Evolutionary conservation across 2,797 vertebrate genomes (phyloP).

Genomic region (Lacerta viridis): DNA sequence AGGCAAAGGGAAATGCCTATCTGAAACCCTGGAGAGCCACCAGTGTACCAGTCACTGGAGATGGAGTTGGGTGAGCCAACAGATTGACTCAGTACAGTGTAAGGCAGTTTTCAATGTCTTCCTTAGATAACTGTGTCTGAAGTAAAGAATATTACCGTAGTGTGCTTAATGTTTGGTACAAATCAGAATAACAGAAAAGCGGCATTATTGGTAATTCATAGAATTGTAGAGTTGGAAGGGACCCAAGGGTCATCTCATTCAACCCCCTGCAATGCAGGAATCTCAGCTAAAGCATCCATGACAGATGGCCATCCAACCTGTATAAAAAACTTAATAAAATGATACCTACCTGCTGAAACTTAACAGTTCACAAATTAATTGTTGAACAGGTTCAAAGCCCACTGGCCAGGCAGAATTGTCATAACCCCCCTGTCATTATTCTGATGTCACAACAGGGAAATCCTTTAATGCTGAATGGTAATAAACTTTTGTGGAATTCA

Average conservation of each 20-base stretch:
- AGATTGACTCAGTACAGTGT: not conserved
- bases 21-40: not conserved
- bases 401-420: not conserved
- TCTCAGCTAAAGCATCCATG: no score
- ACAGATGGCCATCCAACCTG: no score
- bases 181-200: not conserved
- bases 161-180: not conserved
- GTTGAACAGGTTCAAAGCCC: not conserved
- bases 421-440: not conserved
- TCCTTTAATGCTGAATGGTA: not conserved
- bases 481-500: not conserved
- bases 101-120: not conserved
- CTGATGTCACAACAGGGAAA: not conserved
- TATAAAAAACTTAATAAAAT: fast-evolving
- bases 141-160: not conserved
- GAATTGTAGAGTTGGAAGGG: no score
- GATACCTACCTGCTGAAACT: not conserved
- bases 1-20: not conserved
- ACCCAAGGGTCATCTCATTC: no score
- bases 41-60: not conserved
- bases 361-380: not conserved
- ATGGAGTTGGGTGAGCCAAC: not conserved
- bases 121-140: not conserved
- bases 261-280: no score
- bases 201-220: not conserved